Evolutionary conservation across 2,888 invertebrate species (phyloP), one percentile per base, ranked within the genome.

Genomic region (Chouioia cunea): DNA sequence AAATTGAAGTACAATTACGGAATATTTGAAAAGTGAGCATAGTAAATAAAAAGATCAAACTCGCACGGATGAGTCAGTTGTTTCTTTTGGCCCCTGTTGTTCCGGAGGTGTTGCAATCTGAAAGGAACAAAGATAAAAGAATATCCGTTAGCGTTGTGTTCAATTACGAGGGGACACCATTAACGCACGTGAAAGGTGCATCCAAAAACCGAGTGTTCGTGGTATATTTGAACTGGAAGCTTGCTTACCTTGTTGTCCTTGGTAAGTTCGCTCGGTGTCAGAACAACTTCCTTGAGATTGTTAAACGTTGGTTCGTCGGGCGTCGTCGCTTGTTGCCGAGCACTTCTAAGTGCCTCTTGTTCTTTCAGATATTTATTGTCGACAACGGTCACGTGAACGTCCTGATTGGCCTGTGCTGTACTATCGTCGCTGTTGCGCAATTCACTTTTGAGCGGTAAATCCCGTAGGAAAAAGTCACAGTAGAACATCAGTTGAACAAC

Each of bases 401-500:
- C 50, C 27, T 44, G 36, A 36, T 12, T 36, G 10, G 36, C 22
- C 44, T 57, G 50, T 6, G 8, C 16, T 36, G 36, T 12, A 36
- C 12, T 3, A 10, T 36, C 36, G 12, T 1, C 10, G 1, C 1
- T 1, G 23, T 23, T 23, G 18, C 46, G 43, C 14, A 20, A 16
- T 8, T 70, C 57, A 4, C 52, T 59, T 18, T 4, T 56, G 2
- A 71, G 36, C 2, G 63, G 52, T 18, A 64, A 4, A 8, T 63
- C 53, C n/a, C 60, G 44, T 12, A 58, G 23, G 60, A 68, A 73
- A 36, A 73, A 71, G 46, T 73, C 73, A 20, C 64, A 68, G 50
- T 73, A 73, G 60, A 73, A 71, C n/a, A 73, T 62, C 1, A 73
- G 56, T 50, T 73, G 73, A 1, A 73, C 65, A 2, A 62, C 10